Percentiles rank a stretch among this genome's conserved stretches.
Conservation (phyloP, 2,113 vertebrate species). For the Oryctolagus cuniculus region DNA sequence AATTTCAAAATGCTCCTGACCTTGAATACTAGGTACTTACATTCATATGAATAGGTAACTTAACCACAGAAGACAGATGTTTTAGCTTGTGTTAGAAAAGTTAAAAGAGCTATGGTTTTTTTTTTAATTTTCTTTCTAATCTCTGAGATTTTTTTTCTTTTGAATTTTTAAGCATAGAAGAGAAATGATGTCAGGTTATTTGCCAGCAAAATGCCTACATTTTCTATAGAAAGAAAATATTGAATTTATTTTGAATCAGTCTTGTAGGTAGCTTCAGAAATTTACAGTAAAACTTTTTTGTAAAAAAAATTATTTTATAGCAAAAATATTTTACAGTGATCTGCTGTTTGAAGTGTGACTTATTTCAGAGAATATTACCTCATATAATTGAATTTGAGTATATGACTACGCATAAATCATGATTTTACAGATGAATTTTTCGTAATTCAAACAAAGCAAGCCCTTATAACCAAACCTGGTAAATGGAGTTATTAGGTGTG, state of each 20-base stretch:
- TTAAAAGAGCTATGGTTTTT: neutral
- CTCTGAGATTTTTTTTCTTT: constrained; percentile 4
- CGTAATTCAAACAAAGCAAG: neutral
- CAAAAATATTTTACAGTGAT: neutral
- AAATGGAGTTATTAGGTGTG: neutral
- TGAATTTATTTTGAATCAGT: constrained; percentile 57
- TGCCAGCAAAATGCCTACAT: neutral
- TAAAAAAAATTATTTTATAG: constrained; percentile 13
- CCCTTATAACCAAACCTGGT: neutral
- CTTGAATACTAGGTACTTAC: neutral
- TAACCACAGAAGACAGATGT: neutral
- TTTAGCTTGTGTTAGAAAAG: neutral
- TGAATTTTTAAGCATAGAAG: constrained; percentile 26
- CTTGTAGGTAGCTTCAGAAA: constrained; percentile 46
- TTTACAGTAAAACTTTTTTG: neutral
- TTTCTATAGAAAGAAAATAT: constrained; percentile 13
- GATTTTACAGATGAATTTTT: neutral
- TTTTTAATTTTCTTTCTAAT: neutral
- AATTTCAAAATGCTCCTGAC: neutral
- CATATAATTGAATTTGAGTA: constrained; percentile 13
- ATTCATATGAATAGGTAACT: neutral
- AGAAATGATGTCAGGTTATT: constrained; percentile 5
- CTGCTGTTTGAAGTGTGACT: neutral
- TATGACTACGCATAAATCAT: neutral
- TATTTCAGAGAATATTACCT: constrained; percentile 38